Evolutionary conservation across 2,888 invertebrate species (phyloP).

Genomic region (Drosophila yooni): DNA sequence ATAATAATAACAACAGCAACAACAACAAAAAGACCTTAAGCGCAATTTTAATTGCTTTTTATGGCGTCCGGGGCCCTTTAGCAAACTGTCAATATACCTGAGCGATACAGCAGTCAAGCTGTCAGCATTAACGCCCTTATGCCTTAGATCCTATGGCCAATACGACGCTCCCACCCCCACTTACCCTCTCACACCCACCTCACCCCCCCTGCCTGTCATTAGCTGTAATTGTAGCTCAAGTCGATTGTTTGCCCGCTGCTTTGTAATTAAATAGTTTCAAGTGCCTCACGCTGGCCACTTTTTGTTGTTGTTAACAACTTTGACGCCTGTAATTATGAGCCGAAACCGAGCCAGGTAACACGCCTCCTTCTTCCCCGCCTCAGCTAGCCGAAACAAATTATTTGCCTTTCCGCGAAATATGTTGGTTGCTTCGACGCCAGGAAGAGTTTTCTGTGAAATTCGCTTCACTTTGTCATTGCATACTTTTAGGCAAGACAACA

Average conservation of each 20-base stretch:
- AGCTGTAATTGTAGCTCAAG: slow-evolving; percentile 67
- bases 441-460: background rate
- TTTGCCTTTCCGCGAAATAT: slow-evolving; percentile 43
- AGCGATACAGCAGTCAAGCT: slow-evolving; percentile 33
- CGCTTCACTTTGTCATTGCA: slow-evolving; percentile 8
- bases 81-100: slow-evolving; percentile 47
- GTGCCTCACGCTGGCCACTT: slow-evolving; percentile 68
- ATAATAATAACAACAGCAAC: background rate
- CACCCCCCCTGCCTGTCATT: slow-evolving; percentile 42
- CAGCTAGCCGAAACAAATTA: slow-evolving; percentile 38
- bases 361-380: background rate
- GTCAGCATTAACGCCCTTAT: slow-evolving; percentile 35
- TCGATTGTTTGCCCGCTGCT: slow-evolving; percentile 73
- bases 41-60: slow-evolving; percentile 55
- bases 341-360: slow-evolving; percentile 5
- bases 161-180: slow-evolving; percentile 1
- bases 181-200: background rate
- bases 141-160: slow-evolving; percentile 5
- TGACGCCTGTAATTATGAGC: slow-evolving; percentile 72
- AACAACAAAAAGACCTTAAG: slow-evolving; percentile 27
- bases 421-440: slow-evolving; percentile 20
- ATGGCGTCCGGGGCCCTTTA: slow-evolving; percentile 26
- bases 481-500: slow-evolving; percentile 25
- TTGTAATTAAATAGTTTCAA: slow-evolving; percentile 79
- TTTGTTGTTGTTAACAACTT: slow-evolving; percentile 70